phyloP scores from a whole-genome alignment of 1,140 invertebrate species.

The Panonychus citri region DNA sequence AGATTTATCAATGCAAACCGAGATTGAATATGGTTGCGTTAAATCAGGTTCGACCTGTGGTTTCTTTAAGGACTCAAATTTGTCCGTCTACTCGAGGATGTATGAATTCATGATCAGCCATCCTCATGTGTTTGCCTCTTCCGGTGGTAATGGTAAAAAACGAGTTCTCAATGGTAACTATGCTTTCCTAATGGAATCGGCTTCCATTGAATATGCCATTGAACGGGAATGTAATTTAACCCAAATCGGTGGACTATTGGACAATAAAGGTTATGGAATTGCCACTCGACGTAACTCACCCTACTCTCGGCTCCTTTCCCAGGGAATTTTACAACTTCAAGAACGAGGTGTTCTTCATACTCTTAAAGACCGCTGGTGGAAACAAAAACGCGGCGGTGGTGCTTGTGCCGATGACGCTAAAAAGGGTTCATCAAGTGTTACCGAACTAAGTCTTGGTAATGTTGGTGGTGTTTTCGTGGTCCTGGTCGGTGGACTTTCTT shows the following conservation, averaged over 20 bases:
- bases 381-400: constrained; percentile 17
- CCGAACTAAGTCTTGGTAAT: constrained; percentile 16
- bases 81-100: constrained; percentile 55
- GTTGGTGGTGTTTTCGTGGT: constrained; percentile 31
- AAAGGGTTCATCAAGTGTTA: constrained; percentile 11
- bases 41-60: constrained; percentile 24
- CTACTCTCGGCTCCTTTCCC: constrained; percentile 17
- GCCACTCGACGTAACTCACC: constrained; percentile 16
- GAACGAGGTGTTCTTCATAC: constrained; percentile 23
- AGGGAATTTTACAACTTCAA: constrained; percentile 24
- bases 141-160: constrained; percentile 60
- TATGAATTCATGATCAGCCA: constrained; percentile 54
- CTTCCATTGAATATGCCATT: constrained; percentile 83
- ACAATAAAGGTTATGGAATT: constrained; percentile 44
- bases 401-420: constrained; percentile 13
- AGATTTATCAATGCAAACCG: constrained; percentile 29
- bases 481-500: constrained; percentile 23
- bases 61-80: constrained; percentile 49
- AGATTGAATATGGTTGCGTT: constrained; percentile 29
- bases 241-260: constrained; percentile 81
- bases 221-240: constrained; percentile 92
- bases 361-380: constrained; percentile 23
- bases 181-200: constrained; percentile 71
- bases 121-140: constrained; percentile 52
- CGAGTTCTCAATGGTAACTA: constrained; percentile 50